A percentile compares a stretch with the other conserved stretches of the same genome.
Evolutionary conservation across 2,888 invertebrate genomes (phyloP).

Genomic region (Ormyrus labotus): DNA sequence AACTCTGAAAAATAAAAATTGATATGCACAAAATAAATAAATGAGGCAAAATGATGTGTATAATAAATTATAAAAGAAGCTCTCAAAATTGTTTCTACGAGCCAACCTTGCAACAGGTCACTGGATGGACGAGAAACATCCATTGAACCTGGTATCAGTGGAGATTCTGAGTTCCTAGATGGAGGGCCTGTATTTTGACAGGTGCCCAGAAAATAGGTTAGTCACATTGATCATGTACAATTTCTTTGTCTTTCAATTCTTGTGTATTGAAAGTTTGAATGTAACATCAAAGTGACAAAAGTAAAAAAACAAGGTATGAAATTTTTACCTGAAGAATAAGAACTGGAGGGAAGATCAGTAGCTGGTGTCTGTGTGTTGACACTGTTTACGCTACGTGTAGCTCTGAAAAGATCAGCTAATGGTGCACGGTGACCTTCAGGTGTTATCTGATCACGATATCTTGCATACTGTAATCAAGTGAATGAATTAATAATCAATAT

Average conservation of each 20-base stretch:
- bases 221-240: background rate
- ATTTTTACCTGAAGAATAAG: slow-evolving; percentile 83
- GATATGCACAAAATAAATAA: slow-evolving; percentile 38
- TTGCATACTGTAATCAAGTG: slow-evolving; percentile 68
- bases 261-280: background rate
- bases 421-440: slow-evolving; percentile 93
- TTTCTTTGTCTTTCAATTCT: no score
- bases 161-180: slow-evolving; percentile 82
- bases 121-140: slow-evolving; percentile 80
- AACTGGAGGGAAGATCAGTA: slow-evolving; percentile 81
- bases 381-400: slow-evolving; percentile 78
- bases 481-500: background rate
- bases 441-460: slow-evolving; percentile 80
- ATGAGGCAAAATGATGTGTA: slow-evolving; percentile 22
- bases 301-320: background rate
- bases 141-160: slow-evolving; percentile 81
- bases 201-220: slow-evolving; percentile 61
- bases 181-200: slow-evolving; percentile 79
- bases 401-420: slow-evolving; percentile 84
- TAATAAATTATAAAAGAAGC: slow-evolving; percentile 44
- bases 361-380: slow-evolving; percentile 92
- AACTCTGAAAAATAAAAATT: background rate
- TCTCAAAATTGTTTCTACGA: slow-evolving; percentile 47
- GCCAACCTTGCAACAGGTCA: slow-evolving; percentile 77
- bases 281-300: background rate